phyloP scores from a whole-genome alignment of 2,797 vertebrate genomes.

The Percopsis omiscomaycus region DNA sequence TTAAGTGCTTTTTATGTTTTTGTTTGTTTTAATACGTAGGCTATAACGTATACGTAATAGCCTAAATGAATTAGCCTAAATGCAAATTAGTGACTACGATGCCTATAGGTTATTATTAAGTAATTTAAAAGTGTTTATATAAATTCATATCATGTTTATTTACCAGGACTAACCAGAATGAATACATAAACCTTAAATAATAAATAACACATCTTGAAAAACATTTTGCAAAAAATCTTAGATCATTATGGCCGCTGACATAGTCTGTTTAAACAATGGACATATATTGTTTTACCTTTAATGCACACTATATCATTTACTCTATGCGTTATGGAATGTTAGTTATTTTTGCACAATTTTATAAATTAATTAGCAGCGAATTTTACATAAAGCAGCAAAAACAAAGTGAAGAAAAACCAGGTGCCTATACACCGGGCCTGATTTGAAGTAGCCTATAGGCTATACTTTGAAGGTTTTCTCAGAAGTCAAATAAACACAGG shows the following conservation, averaged over 20 bases:
- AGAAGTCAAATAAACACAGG: too few relatives aligned
- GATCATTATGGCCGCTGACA: background rate
- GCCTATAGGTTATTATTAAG: too few relatives aligned
- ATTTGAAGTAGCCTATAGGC: background rate
- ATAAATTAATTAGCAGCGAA: constrained; percentile 89
- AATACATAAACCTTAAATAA: too few relatives aligned
- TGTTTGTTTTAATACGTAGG: too few relatives aligned
- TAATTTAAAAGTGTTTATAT: too few relatives aligned
- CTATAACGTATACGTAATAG: too few relatives aligned
- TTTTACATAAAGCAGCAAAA: constrained; percentile 43
- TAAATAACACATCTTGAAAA: too few relatives aligned
- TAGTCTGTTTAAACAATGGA: constrained; percentile 9
- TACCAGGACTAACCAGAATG: too few relatives aligned
- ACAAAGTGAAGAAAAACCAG: constrained; percentile 47
- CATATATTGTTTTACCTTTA: constrained; percentile 65
- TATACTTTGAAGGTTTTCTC: constrained; percentile 31
- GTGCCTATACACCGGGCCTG: constrained; percentile 9
- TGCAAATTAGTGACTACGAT: too few relatives aligned
- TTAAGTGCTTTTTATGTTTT: too few relatives aligned
- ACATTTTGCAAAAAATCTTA: background rate
- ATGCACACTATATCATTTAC: constrained; percentile 77
- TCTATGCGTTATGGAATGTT: constrained; percentile 79
- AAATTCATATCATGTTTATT: background rate
- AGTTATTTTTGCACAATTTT: constrained; percentile 72
- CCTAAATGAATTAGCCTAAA: too few relatives aligned